A percentile compares a stretch with the other conserved stretches of the same genome.
phyloP scores from a whole-genome alignment of 2,113 vertebrate genomes.

The Lontra canadensis region DNA sequence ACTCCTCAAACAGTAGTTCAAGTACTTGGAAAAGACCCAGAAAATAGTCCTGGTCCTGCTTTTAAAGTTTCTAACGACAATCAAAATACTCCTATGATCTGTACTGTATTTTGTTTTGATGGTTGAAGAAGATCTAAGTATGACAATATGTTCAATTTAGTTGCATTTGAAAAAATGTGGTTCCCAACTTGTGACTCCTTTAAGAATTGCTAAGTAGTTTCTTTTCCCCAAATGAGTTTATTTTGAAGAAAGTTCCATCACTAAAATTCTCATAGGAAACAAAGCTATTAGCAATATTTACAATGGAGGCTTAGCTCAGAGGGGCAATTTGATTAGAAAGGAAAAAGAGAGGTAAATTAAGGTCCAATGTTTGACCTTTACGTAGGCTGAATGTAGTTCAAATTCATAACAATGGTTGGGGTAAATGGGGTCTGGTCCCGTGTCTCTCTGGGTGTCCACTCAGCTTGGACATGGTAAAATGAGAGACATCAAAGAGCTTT shows the following conservation, averaged over 20 bases:
- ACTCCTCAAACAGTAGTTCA: not conserved
- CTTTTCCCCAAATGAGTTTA: not conserved
- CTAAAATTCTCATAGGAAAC: not conserved
- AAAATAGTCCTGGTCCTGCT: not conserved
- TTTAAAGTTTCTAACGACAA: not conserved
- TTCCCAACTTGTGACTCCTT: not conserved
- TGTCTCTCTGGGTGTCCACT: not conserved
- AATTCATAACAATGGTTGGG: too few relatives aligned
- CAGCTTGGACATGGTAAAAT: not conserved
- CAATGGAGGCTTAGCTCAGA: not conserved
- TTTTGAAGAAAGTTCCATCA: not conserved
- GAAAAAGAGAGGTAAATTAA: not conserved
- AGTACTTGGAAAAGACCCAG: not conserved
- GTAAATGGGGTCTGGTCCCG: fast-evolving
- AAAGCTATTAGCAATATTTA: not conserved
- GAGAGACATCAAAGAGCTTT: not conserved
- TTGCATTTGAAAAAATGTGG: not conserved
- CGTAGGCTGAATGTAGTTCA: fast-evolving
- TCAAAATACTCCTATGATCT: not conserved
- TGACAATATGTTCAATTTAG: not conserved
- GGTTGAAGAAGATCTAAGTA: not conserved
- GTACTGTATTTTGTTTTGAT: not conserved
- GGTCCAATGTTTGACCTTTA: not conserved
- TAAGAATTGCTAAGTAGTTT: not conserved
- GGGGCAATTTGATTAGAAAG: not conserved